These are phyloP conservation scores for Pteronotus mesoamericanus DNA, from an alignment of 2,797 vertebrate species.

Conservation along the genomic window DNA sequence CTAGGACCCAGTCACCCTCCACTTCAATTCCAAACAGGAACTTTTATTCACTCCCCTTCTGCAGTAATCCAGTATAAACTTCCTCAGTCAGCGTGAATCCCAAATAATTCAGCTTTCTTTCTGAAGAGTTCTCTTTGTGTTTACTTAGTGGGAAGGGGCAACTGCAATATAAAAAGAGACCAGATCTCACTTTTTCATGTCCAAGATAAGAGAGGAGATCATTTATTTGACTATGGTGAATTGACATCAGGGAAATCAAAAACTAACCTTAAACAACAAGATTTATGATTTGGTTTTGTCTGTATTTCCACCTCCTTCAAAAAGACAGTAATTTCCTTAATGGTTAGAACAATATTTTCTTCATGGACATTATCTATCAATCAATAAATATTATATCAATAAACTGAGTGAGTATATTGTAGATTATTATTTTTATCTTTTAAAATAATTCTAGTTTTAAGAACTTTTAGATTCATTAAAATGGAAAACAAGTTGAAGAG, in stretches of 20 bases:
- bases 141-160: neutral
- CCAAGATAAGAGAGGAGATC: neutral
- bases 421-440: neutral
- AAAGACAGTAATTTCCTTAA: neutral
- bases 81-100: neutral
- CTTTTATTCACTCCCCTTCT: neutral
- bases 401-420: neutral
- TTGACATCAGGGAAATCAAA: neutral
- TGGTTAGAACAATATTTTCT: neutral
- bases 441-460: neutral
- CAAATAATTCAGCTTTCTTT: neutral
- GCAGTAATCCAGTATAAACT: neutral
- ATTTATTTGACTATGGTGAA: neutral
- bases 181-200: neutral
- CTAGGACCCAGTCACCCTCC: neutral
- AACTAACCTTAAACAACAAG: neutral
- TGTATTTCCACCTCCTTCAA: neutral
- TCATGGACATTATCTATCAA: neutral
- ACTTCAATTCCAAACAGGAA: neutral
- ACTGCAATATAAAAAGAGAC: neutral
- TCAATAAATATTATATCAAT: neutral
- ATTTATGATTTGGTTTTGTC: neutral
- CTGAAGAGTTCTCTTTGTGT: neutral
- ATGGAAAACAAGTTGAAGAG: neutral
- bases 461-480: constrained; percentile 1